Evolutionary conservation across 2,113 vertebrate species (phyloP).

Genomic region (Ranitomeya imitator): DNA sequence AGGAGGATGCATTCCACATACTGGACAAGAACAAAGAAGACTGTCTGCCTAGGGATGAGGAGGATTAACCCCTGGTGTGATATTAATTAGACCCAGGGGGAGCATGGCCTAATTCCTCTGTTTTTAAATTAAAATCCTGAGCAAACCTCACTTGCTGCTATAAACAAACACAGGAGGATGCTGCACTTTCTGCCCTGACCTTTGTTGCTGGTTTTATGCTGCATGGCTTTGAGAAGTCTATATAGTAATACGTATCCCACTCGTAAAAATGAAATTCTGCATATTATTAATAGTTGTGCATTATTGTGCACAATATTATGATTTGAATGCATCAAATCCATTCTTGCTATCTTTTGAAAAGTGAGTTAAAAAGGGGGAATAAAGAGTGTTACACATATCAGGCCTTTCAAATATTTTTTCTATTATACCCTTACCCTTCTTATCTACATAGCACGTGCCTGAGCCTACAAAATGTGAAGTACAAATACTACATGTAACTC

Average conservation of each 20-base stretch:
- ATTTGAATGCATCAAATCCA: too few relatives aligned
- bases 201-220: background rate
- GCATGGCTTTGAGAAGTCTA: background rate
- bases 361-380: too few relatives aligned
- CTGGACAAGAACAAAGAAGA: constrained; percentile 47
- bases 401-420: too few relatives aligned
- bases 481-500: too few relatives aligned
- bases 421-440: too few relatives aligned
- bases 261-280: background rate
- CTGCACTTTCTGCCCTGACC: background rate
- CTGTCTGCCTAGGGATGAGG: constrained; percentile 29
- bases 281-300: background rate
- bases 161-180: constrained; percentile 30
- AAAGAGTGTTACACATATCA: too few relatives aligned
- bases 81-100: constrained; percentile 43
- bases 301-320: background rate
- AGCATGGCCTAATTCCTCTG: background rate
- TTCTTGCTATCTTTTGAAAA: too few relatives aligned
- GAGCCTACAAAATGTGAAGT: too few relatives aligned
- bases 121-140: constrained; percentile 29
- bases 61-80: constrained; percentile 49
- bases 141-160: background rate
- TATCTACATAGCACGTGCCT: too few relatives aligned
- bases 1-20: constrained; percentile 43
- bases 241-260: too few relatives aligned